Evolutionary conservation across 1,140 invertebrate species (phyloP).

Genomic region (Drosophila athabasca): DNA sequence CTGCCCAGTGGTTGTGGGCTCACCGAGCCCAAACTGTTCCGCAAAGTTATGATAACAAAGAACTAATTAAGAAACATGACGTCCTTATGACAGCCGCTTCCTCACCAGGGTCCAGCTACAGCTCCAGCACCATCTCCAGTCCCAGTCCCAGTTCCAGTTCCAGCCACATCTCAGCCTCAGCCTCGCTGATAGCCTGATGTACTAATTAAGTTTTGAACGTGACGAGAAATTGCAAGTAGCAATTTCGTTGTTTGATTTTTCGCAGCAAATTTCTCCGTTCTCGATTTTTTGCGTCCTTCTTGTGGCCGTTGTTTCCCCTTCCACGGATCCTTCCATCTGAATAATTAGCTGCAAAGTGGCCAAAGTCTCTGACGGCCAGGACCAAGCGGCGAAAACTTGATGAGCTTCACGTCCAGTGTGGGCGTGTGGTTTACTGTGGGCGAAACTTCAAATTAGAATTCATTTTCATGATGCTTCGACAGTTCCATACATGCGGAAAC

Average conservation of each 20-base stretch:
- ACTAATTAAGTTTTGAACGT: conserved; percentile 82
- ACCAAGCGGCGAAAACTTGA: conserved; percentile 26
- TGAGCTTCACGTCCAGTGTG: conserved; percentile 42
- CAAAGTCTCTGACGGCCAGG: conserved; percentile 46
- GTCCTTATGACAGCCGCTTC: conserved; percentile 70
- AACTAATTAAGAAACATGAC: conserved; percentile 82
- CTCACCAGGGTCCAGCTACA: background rate
- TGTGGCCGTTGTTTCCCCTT: background rate
- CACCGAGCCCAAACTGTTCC: conserved; percentile 36
- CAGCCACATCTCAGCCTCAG: conserved; percentile 12
- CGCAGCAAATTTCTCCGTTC: conserved; percentile 52
- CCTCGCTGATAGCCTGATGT: conserved; percentile 73
- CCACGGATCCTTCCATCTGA: conserved; percentile 64
- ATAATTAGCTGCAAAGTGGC: conserved; percentile 80
- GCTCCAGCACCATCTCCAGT: background rate
- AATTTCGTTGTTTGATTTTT: conserved; percentile 80
- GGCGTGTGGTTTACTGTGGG: conserved; percentile 57
- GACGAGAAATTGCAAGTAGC: conserved; percentile 80
- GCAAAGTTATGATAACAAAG: conserved; percentile 78
- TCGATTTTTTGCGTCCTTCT: conserved; percentile 9
- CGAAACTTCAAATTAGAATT: conserved; percentile 76
- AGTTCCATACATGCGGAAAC: background rate
- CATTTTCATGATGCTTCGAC: conserved; percentile 59
- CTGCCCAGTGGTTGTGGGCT: conserved; percentile 3
- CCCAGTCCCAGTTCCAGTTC: conserved; percentile 1